phyloP scores from a whole-genome alignment of 2,888 invertebrate species.

The Gandaritis pyraliata region DNA sequence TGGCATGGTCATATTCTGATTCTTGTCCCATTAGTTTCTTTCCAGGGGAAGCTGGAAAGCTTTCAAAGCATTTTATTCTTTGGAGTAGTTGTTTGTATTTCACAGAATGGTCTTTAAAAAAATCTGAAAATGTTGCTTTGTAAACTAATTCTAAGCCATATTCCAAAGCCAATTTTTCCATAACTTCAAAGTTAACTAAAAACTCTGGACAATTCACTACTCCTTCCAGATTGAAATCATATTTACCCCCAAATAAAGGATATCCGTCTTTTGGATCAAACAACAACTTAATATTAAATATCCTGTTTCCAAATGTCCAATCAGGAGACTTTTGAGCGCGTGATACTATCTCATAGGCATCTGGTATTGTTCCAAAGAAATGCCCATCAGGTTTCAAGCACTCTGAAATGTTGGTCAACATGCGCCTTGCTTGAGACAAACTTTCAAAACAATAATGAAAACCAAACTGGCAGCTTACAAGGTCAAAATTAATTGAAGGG shows the following conservation, averaged over 20 bases:
- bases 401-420: slow-evolving; percentile 96
- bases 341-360: slow-evolving; percentile 95
- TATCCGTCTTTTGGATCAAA: slow-evolving; percentile 86
- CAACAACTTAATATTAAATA: slow-evolving; percentile 89
- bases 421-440: slow-evolving; percentile 93
- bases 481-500: slow-evolving; percentile 91
- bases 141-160: slow-evolving; percentile 88
- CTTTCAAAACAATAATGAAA: slow-evolving; percentile 99
- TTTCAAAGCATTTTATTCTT: slow-evolving; percentile 92
- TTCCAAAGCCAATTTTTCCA: slow-evolving; percentile 89
- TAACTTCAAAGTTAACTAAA: slow-evolving; percentile 95
- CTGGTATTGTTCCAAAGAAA: slow-evolving; percentile 98
- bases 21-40: slow-evolving; percentile 83
- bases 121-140: slow-evolving; percentile 91
- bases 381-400: slow-evolving; percentile 95
- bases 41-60: slow-evolving; percentile 88
- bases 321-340: slow-evolving; percentile 84
- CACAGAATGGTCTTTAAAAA: slow-evolving; percentile 86
- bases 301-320: slow-evolving; percentile 90
- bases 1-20: slow-evolving; percentile 90
- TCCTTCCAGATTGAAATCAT: slow-evolving; percentile 97
- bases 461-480: slow-evolving; percentile 99
- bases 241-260: slow-evolving; percentile 97
- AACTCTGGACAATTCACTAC: slow-evolving; percentile 99
- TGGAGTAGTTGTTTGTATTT: slow-evolving; percentile 84